These are phyloP conservation scores for Tiliacea aurago DNA, from an alignment of 2,888 invertebrate species.

Conservation along the genomic window DNA sequence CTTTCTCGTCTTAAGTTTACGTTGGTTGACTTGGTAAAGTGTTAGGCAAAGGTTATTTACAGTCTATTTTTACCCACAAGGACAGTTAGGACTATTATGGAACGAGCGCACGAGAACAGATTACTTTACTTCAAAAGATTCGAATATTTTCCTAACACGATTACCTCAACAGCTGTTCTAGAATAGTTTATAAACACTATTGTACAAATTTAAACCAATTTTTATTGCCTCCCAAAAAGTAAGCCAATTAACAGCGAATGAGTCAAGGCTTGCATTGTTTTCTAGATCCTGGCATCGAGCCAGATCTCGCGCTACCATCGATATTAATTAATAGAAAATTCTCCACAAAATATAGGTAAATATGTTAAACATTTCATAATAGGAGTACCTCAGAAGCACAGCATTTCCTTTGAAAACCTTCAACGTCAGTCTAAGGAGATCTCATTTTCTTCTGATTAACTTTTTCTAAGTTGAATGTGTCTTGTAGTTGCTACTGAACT, in stretches of 20 bases:
- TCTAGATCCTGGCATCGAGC: slow-evolving; percentile 76
- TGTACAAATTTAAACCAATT: slow-evolving; percentile 75
- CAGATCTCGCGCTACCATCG: slow-evolving; percentile 69
- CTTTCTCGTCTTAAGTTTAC: slow-evolving; percentile 32
- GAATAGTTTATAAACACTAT: slow-evolving; percentile 74
- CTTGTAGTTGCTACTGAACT: slow-evolving; percentile 8
- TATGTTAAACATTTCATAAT: slow-evolving; percentile 19
- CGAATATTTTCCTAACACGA: slow-evolving; percentile 59
- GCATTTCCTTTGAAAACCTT: slow-evolving; percentile 22
- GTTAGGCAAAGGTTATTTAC: slow-evolving; percentile 27
- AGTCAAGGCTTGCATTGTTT: slow-evolving; percentile 79
- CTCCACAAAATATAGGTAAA: slow-evolving; percentile 45
- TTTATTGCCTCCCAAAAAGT: slow-evolving; percentile 82
- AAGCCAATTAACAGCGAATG: slow-evolving; percentile 81
- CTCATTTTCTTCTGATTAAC: slow-evolving; percentile 17
- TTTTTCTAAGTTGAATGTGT: slow-evolving; percentile 18
- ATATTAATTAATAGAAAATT: slow-evolving; percentile 74
- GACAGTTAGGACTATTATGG: slow-evolving; percentile 33
- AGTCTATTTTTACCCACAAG: slow-evolving; percentile 51
- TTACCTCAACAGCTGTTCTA: slow-evolving; percentile 62
- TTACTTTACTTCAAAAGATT: slow-evolving; percentile 43
- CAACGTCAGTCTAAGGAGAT: neutral
- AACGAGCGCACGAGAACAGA: slow-evolving; percentile 37
- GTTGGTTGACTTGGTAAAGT: slow-evolving; percentile 44
- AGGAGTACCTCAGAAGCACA: slow-evolving; percentile 1